Conservation (phyloP, 2,113 vertebrate genomes). For the Pavo muticus region DNA sequence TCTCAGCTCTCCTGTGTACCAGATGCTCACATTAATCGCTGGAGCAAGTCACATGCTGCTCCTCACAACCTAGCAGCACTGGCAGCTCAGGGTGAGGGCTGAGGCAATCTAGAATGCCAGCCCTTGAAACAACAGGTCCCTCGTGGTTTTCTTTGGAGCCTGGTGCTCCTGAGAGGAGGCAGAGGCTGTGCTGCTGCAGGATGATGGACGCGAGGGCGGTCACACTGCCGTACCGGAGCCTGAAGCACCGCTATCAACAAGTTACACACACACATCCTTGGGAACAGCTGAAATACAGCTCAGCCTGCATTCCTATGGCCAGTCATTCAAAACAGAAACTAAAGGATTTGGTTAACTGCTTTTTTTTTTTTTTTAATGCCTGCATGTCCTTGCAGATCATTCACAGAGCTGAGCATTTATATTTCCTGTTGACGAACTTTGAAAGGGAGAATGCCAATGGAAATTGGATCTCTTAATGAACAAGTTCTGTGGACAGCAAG, state of each 20-base stretch:
- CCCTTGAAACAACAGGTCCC: background rate
- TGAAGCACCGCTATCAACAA: conserved; percentile 40
- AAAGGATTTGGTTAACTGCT: conserved; percentile 66
- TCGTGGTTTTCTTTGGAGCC: conserved; percentile 19
- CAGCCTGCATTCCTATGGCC: conserved; percentile 65
- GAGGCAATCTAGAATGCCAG: background rate
- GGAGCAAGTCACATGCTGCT: background rate
- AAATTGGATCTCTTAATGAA: conserved; percentile 59
- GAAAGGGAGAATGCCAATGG: conserved; percentile 43
- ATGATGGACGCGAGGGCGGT: conserved; percentile 22
- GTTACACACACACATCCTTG: conserved; percentile 37
- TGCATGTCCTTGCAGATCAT: conserved; percentile 56
- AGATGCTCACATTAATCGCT: background rate
- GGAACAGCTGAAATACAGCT: conserved; percentile 56
- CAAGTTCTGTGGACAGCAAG: conserved; percentile 40
- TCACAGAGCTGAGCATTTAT: conserved; percentile 42
- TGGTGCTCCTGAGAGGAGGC: conserved; percentile 1
- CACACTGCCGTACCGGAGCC: conserved; percentile 39
- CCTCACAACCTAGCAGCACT: background rate
- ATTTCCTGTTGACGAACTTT: conserved; percentile 60
- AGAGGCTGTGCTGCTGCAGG: conserved; percentile 22
- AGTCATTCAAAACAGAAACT: conserved; percentile 72
- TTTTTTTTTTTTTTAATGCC: background rate
- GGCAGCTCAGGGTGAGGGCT: background rate
- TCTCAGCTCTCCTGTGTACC: background rate